Conservation (phyloP, 2,113 vertebrate species). For the Platichthys stellatus region DNA sequence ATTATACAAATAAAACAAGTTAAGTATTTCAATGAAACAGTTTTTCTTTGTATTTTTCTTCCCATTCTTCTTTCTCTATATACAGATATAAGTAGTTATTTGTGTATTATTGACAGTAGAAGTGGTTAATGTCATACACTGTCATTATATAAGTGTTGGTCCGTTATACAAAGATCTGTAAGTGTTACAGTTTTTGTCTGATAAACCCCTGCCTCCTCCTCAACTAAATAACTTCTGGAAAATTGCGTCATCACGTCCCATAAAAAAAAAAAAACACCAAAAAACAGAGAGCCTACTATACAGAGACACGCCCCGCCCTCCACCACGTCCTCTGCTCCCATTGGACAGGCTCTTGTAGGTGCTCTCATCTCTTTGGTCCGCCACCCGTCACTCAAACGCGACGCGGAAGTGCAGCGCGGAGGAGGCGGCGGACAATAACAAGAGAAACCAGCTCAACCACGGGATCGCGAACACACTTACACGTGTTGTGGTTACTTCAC, state of each 20-base stretch:
- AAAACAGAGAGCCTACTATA: slow-evolving; percentile 39
- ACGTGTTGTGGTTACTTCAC: slow-evolving; percentile 1
- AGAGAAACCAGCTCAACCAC: slow-evolving; percentile 39
- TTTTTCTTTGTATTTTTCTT: no score
- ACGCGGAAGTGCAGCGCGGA: slow-evolving; percentile 67
- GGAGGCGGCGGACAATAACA: slow-evolving; percentile 75
- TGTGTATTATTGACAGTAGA: neutral
- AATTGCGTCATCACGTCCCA: slow-evolving; percentile 39
- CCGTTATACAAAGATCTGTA: neutral
- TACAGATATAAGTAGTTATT: no score
- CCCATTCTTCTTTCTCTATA: no score
- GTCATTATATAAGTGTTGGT: no score
- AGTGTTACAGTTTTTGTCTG: neutral
- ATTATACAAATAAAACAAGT: no score
- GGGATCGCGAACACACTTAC: slow-evolving; percentile 21
- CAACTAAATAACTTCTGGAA: slow-evolving; percentile 16
- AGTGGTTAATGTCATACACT: neutral
- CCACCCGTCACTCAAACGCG: slow-evolving; percentile 51
- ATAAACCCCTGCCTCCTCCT: neutral
- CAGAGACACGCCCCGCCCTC: slow-evolving; percentile 37
- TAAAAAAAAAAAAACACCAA: neutral
- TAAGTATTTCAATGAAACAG: no score
- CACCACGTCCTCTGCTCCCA: neutral
- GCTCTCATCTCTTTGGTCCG: slow-evolving; percentile 47
- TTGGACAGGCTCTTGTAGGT: slow-evolving; percentile 11